Evolutionary conservation across 2,113 vertebrate genomes (phyloP).

Genomic region (Poeciliopsis occidentalis): DNA sequence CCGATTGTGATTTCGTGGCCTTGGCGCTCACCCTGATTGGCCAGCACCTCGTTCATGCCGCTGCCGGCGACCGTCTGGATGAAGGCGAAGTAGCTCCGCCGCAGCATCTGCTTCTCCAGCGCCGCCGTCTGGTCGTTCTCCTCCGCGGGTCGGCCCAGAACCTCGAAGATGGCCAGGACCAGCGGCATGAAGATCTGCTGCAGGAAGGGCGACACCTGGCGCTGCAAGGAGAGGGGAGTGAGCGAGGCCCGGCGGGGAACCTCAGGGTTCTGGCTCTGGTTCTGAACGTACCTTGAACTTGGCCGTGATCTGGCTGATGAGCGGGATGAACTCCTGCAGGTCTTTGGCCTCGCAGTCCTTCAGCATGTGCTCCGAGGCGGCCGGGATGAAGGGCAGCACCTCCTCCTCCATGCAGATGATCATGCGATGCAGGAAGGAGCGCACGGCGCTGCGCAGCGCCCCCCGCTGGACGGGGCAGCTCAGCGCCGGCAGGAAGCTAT

Average conservation of each 20-base stretch:
- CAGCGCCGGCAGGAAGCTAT: slow-evolving; percentile 92
- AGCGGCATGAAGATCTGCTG: slow-evolving; percentile 98
- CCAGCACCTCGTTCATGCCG: slow-evolving; percentile 96
- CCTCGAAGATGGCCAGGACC: slow-evolving; percentile 94
- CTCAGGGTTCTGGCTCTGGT: not conserved
- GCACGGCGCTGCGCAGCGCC: slow-evolving; percentile 89
- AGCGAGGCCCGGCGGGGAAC: not conserved
- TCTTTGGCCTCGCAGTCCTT: slow-evolving; percentile 98
- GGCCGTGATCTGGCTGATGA: slow-evolving; percentile 98
- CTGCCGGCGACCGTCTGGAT: slow-evolving; percentile 92
- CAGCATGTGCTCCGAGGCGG: slow-evolving; percentile 96
- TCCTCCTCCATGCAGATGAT: slow-evolving; percentile 98
- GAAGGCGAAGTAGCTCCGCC: slow-evolving; percentile 96
- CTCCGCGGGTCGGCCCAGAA: slow-evolving; percentile 91
- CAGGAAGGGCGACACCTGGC: slow-evolving; percentile 95
- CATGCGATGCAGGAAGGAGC: slow-evolving; percentile 98
- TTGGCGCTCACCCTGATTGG: slow-evolving; percentile 87
- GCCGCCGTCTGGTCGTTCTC: slow-evolving; percentile 97
- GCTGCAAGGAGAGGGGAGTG: slow-evolving; percentile 68
- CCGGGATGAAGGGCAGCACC: slow-evolving; percentile 95
- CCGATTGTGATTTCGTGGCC: too few species aligned
- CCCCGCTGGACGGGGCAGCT: slow-evolving; percentile 94
- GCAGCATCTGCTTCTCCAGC: slow-evolving; percentile 95
- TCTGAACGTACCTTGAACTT: slow-evolving; percentile 88
- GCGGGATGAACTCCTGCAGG: slow-evolving; percentile 98